These are phyloP conservation scores for Sakesphorus luctuosus DNA, from an alignment of 2,113 vertebrate genomes.

Conservation along the genomic window DNA sequence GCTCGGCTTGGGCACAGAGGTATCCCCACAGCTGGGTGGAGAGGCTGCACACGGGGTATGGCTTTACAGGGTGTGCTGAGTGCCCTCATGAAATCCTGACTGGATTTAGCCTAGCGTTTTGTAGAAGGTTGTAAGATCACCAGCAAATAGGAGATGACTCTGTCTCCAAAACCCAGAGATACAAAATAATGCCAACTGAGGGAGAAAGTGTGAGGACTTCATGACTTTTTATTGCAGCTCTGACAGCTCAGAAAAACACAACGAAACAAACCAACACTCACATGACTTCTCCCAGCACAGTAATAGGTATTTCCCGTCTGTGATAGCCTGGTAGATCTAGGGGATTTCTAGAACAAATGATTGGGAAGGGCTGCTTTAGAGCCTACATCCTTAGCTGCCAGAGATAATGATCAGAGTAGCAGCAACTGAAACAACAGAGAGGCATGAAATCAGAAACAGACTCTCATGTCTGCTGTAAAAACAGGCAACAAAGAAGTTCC, in stretches of 20 bases:
- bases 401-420: not conserved
- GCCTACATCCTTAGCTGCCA: not conserved
- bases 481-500: not conserved
- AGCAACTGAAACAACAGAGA: not conserved
- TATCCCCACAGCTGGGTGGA: not conserved
- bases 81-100: not conserved
- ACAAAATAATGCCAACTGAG: not conserved
- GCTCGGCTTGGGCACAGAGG: not conserved
- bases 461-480: not conserved
- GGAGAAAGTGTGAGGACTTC: not conserved
- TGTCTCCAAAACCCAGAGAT: not conserved
- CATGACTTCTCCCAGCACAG: not conserved
- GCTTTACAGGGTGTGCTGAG: not conserved
- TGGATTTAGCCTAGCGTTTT: not conserved
- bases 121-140: not conserved
- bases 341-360: not conserved
- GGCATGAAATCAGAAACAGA: not conserved
- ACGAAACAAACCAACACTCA: fast-evolving
- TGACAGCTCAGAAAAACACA: not conserved
- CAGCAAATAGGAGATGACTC: not conserved
- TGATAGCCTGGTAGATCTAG: not conserved
- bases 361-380: not conserved
- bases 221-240: not conserved
- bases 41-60: not conserved
- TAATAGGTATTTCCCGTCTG: not conserved